Evolutionary conservation across 2,113 vertebrate species (phyloP).

Genomic region (Cariama cristata): DNA sequence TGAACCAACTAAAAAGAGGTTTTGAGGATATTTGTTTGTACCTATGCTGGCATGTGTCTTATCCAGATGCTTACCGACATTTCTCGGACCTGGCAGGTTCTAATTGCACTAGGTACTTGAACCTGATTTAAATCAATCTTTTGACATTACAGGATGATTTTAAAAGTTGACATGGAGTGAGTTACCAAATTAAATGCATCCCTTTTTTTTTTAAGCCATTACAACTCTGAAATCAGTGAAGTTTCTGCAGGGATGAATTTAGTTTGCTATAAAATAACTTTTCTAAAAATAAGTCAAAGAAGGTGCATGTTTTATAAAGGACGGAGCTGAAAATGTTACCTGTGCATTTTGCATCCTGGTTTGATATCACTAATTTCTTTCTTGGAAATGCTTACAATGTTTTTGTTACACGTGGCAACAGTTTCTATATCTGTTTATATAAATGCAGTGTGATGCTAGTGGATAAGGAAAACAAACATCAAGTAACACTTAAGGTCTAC

Average conservation of each 20-base stretch:
- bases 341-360: background rate
- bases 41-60: background rate
- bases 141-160: background rate
- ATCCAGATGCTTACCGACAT: background rate
- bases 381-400: background rate
- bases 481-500: background rate
- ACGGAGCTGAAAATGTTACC: background rate
- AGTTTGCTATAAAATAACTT: background rate
- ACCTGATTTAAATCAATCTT: slow-evolving; percentile 15
- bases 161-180: background rate
- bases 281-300: background rate
- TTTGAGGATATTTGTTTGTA: background rate
- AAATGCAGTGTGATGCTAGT: background rate
- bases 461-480: background rate
- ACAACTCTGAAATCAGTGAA: background rate
- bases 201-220: background rate
- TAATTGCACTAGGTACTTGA: slow-evolving; percentile 14
- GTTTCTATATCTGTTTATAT: background rate
- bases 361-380: background rate
- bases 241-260: background rate
- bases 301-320: background rate
- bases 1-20: background rate
- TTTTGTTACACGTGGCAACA: background rate
- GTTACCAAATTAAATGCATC: background rate
- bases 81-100: background rate